Conservation (phyloP, 2,888 invertebrate species). For the Heliconius ismenius region DNA sequence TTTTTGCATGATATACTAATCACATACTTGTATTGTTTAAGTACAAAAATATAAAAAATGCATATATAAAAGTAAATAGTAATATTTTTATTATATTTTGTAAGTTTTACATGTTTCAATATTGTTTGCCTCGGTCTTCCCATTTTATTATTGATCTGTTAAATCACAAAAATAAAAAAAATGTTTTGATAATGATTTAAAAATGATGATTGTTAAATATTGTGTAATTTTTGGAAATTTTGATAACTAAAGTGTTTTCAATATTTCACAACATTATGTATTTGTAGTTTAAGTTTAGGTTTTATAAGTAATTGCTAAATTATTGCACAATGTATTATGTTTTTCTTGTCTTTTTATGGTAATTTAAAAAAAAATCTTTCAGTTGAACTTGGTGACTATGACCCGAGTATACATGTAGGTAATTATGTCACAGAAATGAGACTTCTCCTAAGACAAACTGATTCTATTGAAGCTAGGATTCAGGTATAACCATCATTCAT, state of each 20-base stretch:
- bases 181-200: background rate
- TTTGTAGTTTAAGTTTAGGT: background rate
- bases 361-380: conserved; percentile 49
- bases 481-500: conserved; percentile 77
- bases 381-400: conserved; percentile 98
- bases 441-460: conserved; percentile 95
- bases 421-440: conserved; percentile 96
- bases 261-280: conserved; percentile 1
- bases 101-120: background rate
- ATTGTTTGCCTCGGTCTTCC: background rate
- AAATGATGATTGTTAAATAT: background rate
- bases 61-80: background rate
- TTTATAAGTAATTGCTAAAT: background rate
- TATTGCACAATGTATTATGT: background rate
- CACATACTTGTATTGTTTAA: background rate
- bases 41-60: too few relatives aligned
- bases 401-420: conserved; percentile 92
- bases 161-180: background rate
- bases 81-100: background rate
- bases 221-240: conserved; percentile 4
- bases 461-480: conserved; percentile 94
- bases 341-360: too few relatives aligned
- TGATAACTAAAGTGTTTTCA: background rate
- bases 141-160: background rate
- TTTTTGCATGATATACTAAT: background rate